Evolutionary conservation across 1,140 invertebrate genomes (phyloP), one percentile per base, ranked within the genome.

Genomic region (Eciton burchellii): DNA sequence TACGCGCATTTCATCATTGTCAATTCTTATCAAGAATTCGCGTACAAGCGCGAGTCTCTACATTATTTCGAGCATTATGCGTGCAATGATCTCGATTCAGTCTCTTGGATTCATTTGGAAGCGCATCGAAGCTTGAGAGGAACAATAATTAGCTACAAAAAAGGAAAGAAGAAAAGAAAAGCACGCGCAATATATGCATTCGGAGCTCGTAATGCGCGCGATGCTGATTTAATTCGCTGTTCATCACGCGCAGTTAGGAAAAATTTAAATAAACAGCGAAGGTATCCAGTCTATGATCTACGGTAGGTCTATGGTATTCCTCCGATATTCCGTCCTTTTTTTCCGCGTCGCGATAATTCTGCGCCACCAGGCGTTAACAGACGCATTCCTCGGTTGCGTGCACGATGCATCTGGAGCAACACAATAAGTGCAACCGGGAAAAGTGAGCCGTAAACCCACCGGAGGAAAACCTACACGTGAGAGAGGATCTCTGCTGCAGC

Each of bases 351-450:
- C 56, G 52, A n/a, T 79, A 79, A 70, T 77, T 35, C 49, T 29
- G 63, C 45, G 41, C 47, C 16, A 11, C 49, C 12, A 24, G 70
- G 74, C 74, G 63, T 79, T 49, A 66, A 29, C 35, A 79, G 35
- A 57, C 49, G n/a, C n/a, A 77, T 77, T 77, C 35, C 62, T 68
- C 74, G 74, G 62, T 77, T 77, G 74, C 62, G 62, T 54, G 74
- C 62, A 77, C 74, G 66, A 66, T 66, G 74, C 66, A 77, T 77
- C 66, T 68, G 74, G 74, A 47, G 21, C 74, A 66, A 68, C 47
- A 77, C 74, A 77, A 77, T 77, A 77, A 77, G 60, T 62, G 62
- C 35, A 77, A 49, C 74, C 63, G 41, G 35, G 74, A 68, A n/a
- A 81, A 74, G 70, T 72, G 70, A 29, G 57, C 66, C 57, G 43